Base-by-base conservation (phyloP, 2,888 invertebrate species). In the Gari tellinella region DNA sequence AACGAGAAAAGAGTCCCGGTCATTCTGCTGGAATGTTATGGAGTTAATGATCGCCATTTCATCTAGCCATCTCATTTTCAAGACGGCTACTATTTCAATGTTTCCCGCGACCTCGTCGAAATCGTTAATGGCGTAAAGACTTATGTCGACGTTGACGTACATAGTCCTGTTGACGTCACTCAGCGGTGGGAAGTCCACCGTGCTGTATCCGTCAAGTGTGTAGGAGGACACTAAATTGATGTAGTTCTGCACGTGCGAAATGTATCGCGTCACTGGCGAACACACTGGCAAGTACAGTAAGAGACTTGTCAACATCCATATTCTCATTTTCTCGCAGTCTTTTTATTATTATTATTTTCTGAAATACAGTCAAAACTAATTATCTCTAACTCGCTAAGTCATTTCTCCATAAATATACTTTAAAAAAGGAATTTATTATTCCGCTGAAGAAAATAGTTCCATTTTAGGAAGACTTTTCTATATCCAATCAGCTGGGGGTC, bases 81-180 rank as follows among this genome's bases (percentile, higher is more conserved):
- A 38, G 3, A 63, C 77, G n/a, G 69, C 65, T 2, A 77, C 72
- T 4, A 75, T 41, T 14, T 75, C 69, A 2, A 75, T 75, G 38
- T 69, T 70, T 17, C 75, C 75, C 0, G 75, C 69, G 1, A 75
- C 75, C 21, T 75, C 75, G 49, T 75, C 75, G 52, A 75, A 75
- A 2, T 66, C 75, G 23, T 75, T 75, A n/a, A 75, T 64, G 1
- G 75, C 69, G 19, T 57, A 75, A 1, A 75, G 53, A 41, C 69
- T 61, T 1, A 75, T 62, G 19, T 51, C 43, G 5, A 69, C 43
- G 14, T 65, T 69, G 7, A 75, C 61, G 0, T 12, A 19, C 65
- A 75, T 57, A 0, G 55, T 26, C 23, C 62, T 23, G 14, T 53
- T 65, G 15, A 62, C 57, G 62, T 75, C 51, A 7, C 46, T 52